These are phyloP conservation scores for Beris morrisii DNA, from an alignment of 2,888 invertebrate genomes.

Conservation along the genomic window DNA sequence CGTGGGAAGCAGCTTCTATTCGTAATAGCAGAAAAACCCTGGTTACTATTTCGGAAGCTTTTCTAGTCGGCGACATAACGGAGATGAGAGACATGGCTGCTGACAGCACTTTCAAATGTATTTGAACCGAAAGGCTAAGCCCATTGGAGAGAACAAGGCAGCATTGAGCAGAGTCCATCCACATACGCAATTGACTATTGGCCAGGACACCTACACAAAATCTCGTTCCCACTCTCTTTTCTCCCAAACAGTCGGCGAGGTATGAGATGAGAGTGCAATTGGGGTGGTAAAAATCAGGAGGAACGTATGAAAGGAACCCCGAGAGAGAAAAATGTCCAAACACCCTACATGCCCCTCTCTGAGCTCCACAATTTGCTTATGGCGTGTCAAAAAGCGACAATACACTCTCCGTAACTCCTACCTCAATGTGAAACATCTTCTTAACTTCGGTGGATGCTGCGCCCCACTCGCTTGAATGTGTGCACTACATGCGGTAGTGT, in stretches of 20 bases:
- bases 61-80: not conserved
- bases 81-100: not conserved
- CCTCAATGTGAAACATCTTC: no score
- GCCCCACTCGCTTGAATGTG: no score
- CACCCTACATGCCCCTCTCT: no score
- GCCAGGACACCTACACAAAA: conserved; percentile 21
- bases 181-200: conserved; percentile 26
- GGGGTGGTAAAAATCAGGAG: not conserved
- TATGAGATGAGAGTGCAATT: not conserved
- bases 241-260: not conserved
- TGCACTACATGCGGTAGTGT: no score
- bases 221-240: not conserved
- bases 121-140: not conserved
- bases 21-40: conserved; percentile 7
- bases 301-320: no score
- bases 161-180: conserved; percentile 3
- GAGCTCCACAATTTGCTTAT: no score
- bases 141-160: conserved; percentile 5
- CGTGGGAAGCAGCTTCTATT: conserved; percentile 10
- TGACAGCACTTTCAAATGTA: conserved; percentile 21
- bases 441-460: no score
- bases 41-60: not conserved
- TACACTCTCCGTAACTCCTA: no score
- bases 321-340: no score
- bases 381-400: no score